Base-by-base conservation (phyloP, 2,797 vertebrate species). In the Premnoplex brunnescens region DNA sequence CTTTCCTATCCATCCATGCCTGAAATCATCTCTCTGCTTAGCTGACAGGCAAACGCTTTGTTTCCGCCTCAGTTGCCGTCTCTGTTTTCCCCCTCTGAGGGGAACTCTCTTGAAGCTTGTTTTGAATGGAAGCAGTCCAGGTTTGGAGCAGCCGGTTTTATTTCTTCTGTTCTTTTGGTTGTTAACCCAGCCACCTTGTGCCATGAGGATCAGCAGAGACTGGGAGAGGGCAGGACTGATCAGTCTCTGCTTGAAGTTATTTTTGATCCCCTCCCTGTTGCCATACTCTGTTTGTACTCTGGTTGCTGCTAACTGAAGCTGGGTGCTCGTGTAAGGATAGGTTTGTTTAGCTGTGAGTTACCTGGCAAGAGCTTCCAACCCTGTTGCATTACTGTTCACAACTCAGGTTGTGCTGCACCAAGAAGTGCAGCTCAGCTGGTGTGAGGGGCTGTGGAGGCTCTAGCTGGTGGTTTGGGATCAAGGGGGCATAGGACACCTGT, bases 1-100 rank as follows among this genome's bases (percentile, higher is more conserved):
- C 54, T 56, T 63, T 48, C 49, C 28, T 20, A 0, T 10, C 24
- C 10, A 2, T 7, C 30, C 7, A 0, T 83, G 68, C 46, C 67
- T 18, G 23, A 30, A 23, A 8, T 15, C 19, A 72, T 37, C 49
- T 22, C 49, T 67, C 12, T 27, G 37, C 68, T 76, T 5, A 4
- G 19, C 59, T 30, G 44, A 23, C 6, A 7, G 52, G 36, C 51
- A 44, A 3, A 12, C 6, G 17, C 77, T 86, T 91, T 51, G 36
- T 91, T 87, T 87, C n/a, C 0, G 9, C 60, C 58, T 84, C 54
- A 4, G 7, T 32, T 27, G 64, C 4, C 1, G 3, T 66, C 36
- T 80, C 36, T 43, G 2, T 77, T 83, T 80, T 36, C 12, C 4
- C 27, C 12, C 59, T 64, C 51, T 1, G 0, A 85, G 64, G 63